Percentiles rank a stretch among this genome's conserved stretches.
Conservation (phyloP, 2,113 vertebrate species). For the Bos javanicus region DNA sequence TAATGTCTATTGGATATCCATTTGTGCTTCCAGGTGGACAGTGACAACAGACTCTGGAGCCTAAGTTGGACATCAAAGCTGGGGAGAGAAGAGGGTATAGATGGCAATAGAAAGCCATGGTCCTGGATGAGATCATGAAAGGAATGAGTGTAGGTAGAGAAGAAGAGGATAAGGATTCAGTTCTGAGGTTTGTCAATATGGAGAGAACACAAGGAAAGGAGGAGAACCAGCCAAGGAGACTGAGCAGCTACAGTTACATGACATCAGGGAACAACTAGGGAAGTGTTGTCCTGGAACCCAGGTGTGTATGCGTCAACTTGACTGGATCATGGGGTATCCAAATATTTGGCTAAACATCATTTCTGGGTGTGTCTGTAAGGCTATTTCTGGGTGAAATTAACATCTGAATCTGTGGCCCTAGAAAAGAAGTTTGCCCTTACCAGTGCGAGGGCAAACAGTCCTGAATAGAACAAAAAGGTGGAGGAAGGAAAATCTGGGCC, state of each 20-base stretch:
- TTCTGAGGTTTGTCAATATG: neutral
- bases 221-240: neutral
- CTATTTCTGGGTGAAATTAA: neutral
- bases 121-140: neutral
- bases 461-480: neutral
- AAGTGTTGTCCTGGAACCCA: neutral
- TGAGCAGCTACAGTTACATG: neutral
- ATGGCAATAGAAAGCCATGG: neutral
- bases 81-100: neutral
- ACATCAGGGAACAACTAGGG: neutral
- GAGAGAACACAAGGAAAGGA: neutral
- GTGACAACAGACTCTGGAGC: neutral
- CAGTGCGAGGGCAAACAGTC: neutral
- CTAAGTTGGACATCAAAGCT: neutral
- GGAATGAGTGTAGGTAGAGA: neutral
- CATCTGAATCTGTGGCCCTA: neutral
- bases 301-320: neutral
- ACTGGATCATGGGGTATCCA: neutral
- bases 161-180: neutral
- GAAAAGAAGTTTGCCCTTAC: neutral
- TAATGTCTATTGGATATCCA: neutral
- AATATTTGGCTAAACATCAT: neutral
- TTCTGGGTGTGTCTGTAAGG: neutral
- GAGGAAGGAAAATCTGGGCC: neutral
- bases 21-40: neutral